These are phyloP conservation scores for Gorsachius magnificus DNA, from an alignment of 2,797 vertebrate genomes.

Conservation along the genomic window DNA sequence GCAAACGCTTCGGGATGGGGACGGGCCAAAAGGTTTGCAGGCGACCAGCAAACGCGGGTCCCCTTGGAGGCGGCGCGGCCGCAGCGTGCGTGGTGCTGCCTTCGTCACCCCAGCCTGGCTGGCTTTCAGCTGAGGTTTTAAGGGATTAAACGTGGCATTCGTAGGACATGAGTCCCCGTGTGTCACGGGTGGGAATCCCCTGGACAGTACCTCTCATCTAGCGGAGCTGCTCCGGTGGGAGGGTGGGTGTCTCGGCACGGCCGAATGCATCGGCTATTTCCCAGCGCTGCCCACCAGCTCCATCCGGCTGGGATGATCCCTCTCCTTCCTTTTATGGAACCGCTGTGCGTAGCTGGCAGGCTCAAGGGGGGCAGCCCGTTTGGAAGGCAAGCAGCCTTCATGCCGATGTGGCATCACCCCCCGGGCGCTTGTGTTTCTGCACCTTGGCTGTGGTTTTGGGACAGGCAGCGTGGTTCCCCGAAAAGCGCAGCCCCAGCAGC, in stretches of 20 bases:
- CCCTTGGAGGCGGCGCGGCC: accelerated
- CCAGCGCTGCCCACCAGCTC: not conserved
- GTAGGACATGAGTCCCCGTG: accelerated
- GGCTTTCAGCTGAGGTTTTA: no score
- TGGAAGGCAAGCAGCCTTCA: not conserved
- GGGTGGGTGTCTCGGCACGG: not conserved
- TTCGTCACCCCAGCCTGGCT: not conserved
- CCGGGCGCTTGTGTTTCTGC: not conserved
- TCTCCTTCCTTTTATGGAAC: not conserved
- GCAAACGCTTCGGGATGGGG: not conserved
- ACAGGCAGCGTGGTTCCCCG: not conserved
- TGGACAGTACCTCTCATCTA: not conserved
- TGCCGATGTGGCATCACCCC: accelerated
- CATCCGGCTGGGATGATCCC: not conserved
- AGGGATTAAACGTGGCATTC: not conserved
- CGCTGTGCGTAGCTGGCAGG: accelerated
- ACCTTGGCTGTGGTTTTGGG: not conserved
- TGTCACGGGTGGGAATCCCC: not conserved
- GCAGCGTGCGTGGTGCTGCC: accelerated
- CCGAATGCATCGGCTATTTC: not conserved
- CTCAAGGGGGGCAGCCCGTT: not conserved
- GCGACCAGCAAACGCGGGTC: accelerated
- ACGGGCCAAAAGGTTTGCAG: no score
- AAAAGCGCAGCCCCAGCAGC: not conserved
- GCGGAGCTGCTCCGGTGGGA: not conserved